phyloP scores from a whole-genome alignment of 2,888 invertebrate genomes.

The Drosophila heteroneura region DNA sequence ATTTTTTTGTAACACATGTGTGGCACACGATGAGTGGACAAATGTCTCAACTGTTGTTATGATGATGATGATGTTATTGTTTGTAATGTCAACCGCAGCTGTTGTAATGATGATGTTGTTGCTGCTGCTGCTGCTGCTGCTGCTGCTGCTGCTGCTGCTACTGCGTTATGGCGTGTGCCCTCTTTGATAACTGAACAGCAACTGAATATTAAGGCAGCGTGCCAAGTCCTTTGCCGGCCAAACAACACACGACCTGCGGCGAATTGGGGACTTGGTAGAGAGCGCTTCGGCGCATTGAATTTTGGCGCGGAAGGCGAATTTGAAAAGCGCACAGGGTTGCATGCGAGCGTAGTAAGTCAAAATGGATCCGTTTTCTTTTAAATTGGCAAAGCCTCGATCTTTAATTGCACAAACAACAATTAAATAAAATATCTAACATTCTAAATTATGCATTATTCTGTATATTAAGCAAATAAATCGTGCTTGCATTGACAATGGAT shows the following conservation, averaged over 20 bases:
- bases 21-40: conserved; percentile 64
- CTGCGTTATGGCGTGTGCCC: conserved; percentile 37
- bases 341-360: conserved; percentile 39
- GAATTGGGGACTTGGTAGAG: conserved; percentile 48
- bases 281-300: conserved; percentile 62
- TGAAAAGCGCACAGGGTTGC: conserved; percentile 53
- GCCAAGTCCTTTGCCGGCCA: conserved; percentile 68
- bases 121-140: neutral
- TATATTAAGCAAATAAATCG: neutral
- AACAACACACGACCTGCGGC: conserved; percentile 60
- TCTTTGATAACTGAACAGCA: conserved; percentile 56
- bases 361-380: neutral
- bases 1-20: conserved; percentile 47
- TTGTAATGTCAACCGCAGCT: conserved; percentile 26
- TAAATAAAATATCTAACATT: neutral
- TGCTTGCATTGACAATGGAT: neutral
- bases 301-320: conserved; percentile 57
- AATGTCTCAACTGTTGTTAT: conserved; percentile 52
- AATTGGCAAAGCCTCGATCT: too few relatives aligned
- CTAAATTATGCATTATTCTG: neutral
- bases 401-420: neutral
- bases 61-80: conserved; percentile 44
- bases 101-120: conserved; percentile 7
- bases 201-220: conserved; percentile 52
- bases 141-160: conserved; percentile 8